Evolutionary conservation across 1,140 invertebrate species (phyloP), one percentile per base, ranked within the genome.

Genomic region (Cryptotermes secundus): DNA sequence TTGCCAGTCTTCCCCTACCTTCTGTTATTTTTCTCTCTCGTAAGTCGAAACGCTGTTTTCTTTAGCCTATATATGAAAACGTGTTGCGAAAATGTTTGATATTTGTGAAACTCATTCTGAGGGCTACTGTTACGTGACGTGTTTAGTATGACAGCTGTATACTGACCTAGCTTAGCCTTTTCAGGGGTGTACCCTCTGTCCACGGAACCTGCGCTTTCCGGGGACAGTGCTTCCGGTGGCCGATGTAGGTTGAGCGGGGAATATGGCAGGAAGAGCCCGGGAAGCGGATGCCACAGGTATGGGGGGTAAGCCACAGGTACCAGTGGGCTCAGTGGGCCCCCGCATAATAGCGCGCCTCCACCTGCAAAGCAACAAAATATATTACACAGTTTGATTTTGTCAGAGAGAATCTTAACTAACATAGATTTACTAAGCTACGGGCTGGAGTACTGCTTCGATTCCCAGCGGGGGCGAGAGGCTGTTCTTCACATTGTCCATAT

Each of bases 251-350:
- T 83, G 84, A 83, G 81, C n/a, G 88, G 87, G 36, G 88, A 88
- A 86, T 89, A 89, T 19, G 89, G 89, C 49, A 88, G 87, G 85
- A 89, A 89, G 59, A 72, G 59, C 59, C 59, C 59, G 7, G 59
- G 59, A 31, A 90, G 86, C 0, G 88, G 89, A 83, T 90, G 89
- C 90, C 90, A 90, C 80, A 89, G 87, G 85, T 90, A 90, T 22
- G 89, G 88, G 34, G 88, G 87, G 85, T 90, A 90, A 34, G 87
- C 87, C 53, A 87, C 86, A 26, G 88, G 87, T 34, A 89, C 88
- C 83, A 89, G 86, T 84, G 88, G 89, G 83, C 88, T 90, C 85
- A 89, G 85, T 45, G 88, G 88, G 84, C 87, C 88, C 65, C 87
- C 88, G 84, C 89, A 90, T 88, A 90, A 88, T 85, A 90, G 83